Evolutionary conservation across 2,113 vertebrate species (phyloP).

Genomic region (Ceyx cyanopectus): DNA sequence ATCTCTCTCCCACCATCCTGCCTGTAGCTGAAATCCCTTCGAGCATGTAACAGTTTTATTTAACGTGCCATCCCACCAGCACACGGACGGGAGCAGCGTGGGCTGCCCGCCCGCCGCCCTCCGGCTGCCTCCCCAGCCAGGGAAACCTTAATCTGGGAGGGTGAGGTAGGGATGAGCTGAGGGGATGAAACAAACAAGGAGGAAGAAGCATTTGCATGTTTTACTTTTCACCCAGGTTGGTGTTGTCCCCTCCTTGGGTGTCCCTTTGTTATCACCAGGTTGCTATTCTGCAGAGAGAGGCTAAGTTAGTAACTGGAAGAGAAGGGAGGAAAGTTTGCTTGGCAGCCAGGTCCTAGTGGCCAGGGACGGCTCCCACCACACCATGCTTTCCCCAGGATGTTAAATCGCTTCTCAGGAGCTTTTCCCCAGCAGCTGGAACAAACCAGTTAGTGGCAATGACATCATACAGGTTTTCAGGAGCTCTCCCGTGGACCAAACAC

Average conservation of each 20-base stretch:
- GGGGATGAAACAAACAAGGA: background rate
- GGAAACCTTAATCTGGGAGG: too few relatives aligned
- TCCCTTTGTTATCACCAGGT: background rate
- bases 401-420: background rate
- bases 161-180: rapidly evolving
- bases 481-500: rapidly evolving
- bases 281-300: background rate
- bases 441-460: background rate
- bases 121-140: background rate
- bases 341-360: background rate
- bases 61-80: background rate
- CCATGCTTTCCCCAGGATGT: background rate
- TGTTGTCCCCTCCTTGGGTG: background rate
- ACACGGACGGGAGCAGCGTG: background rate
- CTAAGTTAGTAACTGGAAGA: background rate
- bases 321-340: background rate
- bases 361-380: background rate
- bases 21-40: constrained; percentile 16
- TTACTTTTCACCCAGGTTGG: background rate
- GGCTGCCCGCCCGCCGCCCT: rapidly evolving
- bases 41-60: background rate
- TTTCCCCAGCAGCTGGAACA: background rate
- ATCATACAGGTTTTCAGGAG: background rate
- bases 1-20: constrained; percentile 41
- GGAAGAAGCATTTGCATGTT: rapidly evolving